Percentiles rank a stretch among this genome's conserved stretches.
Evolutionary conservation across 2,113 vertebrate genomes (phyloP).

Genomic region (Irena cyanogastra): DNA sequence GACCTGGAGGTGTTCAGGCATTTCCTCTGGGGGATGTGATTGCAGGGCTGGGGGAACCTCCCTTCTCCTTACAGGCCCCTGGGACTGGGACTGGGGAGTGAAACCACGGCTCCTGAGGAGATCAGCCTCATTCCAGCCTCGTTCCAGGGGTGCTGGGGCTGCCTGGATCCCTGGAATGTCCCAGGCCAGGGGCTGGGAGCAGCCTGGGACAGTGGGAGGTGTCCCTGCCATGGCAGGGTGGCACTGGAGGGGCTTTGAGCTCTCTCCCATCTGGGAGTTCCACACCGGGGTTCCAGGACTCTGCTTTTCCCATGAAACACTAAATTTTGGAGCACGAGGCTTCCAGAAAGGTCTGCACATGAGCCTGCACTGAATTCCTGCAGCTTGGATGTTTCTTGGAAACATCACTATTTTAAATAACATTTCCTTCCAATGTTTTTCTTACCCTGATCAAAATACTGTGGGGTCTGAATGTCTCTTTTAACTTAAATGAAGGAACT

Average conservation of each 20-base stretch:
- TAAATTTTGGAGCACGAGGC: neutral
- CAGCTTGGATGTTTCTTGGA: neutral
- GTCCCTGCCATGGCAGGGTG: neutral
- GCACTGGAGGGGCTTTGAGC: accelerated
- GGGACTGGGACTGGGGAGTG: neutral
- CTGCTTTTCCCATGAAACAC: neutral
- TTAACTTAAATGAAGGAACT: neutral
- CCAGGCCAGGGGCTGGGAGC: too few relatives aligned
- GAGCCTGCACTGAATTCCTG: neutral
- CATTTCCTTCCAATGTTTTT: neutral
- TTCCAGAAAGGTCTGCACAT: neutral
- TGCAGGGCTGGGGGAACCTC: too few relatives aligned
- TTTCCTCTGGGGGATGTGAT: too few relatives aligned
- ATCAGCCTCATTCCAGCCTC: neutral
- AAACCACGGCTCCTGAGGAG: neutral
- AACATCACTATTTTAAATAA: neutral
- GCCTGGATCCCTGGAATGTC: neutral
- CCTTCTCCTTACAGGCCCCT: too few relatives aligned
- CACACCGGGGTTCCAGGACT: neutral
- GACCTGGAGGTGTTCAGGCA: too few relatives aligned
- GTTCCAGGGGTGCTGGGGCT: neutral
- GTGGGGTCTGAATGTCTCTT: neutral
- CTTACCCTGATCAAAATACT: neutral
- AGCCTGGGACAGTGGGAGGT: accelerated
- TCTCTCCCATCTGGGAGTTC: too few relatives aligned